Evolutionary conservation across 2,888 invertebrate genomes (phyloP).

Genomic region (Auanema freiburgensis): DNA sequence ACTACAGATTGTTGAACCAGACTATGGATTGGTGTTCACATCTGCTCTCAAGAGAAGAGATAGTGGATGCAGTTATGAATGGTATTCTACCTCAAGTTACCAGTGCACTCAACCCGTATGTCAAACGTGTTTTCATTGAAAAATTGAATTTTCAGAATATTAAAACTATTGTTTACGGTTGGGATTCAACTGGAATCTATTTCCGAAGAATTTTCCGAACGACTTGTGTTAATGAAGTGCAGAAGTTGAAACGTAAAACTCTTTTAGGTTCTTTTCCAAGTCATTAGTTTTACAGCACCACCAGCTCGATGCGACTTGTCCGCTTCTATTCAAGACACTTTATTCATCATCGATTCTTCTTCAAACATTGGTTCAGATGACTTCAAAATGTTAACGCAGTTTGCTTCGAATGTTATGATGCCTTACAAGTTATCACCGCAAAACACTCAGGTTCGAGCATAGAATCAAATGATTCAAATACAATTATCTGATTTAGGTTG

Average conservation of each 20-base stretch:
- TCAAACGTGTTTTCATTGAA: background rate
- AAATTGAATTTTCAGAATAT: slow-evolving; percentile 26
- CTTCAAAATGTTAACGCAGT: slow-evolving; percentile 21
- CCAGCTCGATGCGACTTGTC: slow-evolving; percentile 39
- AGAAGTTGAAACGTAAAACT: slow-evolving; percentile 27
- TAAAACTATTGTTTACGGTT: slow-evolving; percentile 42
- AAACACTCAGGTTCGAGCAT: background rate
- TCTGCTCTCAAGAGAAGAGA: slow-evolving; percentile 36
- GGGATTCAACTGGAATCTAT: slow-evolving; percentile 37
- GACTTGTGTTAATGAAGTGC: slow-evolving; percentile 30
- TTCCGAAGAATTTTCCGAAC: slow-evolving; percentile 44
- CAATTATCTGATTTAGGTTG: background rate
- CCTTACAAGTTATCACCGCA: slow-evolving; percentile 1
- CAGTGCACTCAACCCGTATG: slow-evolving; percentile 33
- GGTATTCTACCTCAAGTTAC: slow-evolving; percentile 34
- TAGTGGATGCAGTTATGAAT: slow-evolving; percentile 45
- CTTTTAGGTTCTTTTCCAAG: too few relatives aligned
- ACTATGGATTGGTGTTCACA: slow-evolving; percentile 38
- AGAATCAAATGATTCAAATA: too few relatives aligned
- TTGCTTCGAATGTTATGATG: slow-evolving; percentile 6
- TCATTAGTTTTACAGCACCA: slow-evolving; percentile 27
- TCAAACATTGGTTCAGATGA: slow-evolving; percentile 20
- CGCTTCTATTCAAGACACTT: slow-evolving; percentile 38
- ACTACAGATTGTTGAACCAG: slow-evolving; percentile 30
- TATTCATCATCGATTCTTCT: slow-evolving; percentile 49